phyloP scores from a whole-genome alignment of 2,113 vertebrate species.

The Paraplagusia blochii region DNA sequence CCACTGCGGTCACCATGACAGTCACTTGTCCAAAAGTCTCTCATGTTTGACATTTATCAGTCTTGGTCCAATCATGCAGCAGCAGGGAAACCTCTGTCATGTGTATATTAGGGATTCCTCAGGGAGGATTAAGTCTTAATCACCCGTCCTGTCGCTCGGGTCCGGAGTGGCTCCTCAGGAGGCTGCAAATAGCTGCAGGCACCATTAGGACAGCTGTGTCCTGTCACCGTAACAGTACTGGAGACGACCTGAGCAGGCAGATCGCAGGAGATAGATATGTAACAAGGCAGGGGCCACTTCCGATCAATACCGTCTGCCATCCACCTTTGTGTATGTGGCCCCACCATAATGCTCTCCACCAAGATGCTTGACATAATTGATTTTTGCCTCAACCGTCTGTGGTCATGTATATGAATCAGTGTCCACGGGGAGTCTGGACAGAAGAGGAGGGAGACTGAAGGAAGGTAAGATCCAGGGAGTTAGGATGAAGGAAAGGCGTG shows the following conservation, averaged over 20 bases:
- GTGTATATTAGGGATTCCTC: too few species aligned
- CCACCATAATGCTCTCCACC: constrained; percentile 29
- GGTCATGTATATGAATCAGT: constrained; percentile 32
- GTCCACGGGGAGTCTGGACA: not conserved
- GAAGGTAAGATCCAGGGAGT: constrained; percentile 2
- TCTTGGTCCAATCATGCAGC: too few species aligned
- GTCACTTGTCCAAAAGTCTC: too few species aligned
- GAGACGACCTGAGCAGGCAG: constrained; percentile 45
- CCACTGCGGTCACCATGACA: too few species aligned
- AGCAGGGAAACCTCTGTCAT: too few species aligned
- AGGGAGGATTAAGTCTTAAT: constrained; percentile 35
- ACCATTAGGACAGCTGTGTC: constrained; percentile 26
- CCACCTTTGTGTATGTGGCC: constrained; percentile 52
- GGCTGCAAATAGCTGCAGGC: constrained; percentile 54
- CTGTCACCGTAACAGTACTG: constrained; percentile 47
- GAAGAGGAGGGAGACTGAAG: rapidly evolving
- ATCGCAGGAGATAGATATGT: constrained; percentile 40
- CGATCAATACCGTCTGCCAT: constrained; percentile 61
- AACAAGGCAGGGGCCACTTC: constrained; percentile 39
- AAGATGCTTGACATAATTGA: constrained; percentile 48
- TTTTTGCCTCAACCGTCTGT: constrained; percentile 29
- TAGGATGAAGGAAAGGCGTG: constrained; percentile 10
- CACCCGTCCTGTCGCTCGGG: constrained; percentile 31
- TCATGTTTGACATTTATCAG: too few species aligned
- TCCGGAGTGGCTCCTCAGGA: constrained; percentile 42